phyloP scores from a whole-genome alignment of 2,113 vertebrate species.

The Eptatretus burgeri region DNA sequence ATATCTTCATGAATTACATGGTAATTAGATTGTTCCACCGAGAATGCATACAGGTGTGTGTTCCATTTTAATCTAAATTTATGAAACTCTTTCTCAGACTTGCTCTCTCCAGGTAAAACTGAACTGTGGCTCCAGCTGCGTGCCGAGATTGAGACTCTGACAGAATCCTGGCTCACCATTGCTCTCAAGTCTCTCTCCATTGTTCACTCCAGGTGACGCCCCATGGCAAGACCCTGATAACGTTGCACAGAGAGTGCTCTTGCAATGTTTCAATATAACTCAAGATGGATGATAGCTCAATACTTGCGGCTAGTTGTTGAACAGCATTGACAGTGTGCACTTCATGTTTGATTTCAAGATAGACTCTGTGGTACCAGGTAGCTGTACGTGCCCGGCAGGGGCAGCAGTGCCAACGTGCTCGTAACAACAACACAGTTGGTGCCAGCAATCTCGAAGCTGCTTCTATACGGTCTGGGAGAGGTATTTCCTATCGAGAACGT shows the following conservation, averaged over 20 bases:
- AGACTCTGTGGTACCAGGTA: too few relatives aligned
- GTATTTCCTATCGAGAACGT: slow-evolving; percentile 93
- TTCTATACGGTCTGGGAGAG: slow-evolving; percentile 70
- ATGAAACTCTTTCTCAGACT: slow-evolving; percentile 19
- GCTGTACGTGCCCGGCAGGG: slow-evolving; percentile 21
- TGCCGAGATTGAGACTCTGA: slow-evolving; percentile 64
- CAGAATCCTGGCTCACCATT: slow-evolving; percentile 76
- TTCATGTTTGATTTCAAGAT: too few relatives aligned
- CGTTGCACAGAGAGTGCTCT: too few relatives aligned
- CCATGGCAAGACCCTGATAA: too few relatives aligned
- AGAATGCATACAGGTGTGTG: not conserved
- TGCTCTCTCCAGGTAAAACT: slow-evolving; percentile 56
- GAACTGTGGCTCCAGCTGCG: slow-evolving; percentile 49
- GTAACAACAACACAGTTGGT: slow-evolving; percentile 93
- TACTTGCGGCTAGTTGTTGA: too few relatives aligned
- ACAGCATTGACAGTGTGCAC: too few relatives aligned
- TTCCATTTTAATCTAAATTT: not conserved
- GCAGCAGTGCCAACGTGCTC: slow-evolving; percentile 72
- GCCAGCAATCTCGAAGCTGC: slow-evolving; percentile 79
- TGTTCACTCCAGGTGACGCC: slow-evolving; percentile 57
- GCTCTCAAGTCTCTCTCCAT: slow-evolving; percentile 73
- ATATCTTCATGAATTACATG: not conserved
- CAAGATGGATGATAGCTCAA: too few relatives aligned
- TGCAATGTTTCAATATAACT: too few relatives aligned
- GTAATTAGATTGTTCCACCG: not conserved